These are phyloP conservation scores for Tachycineta bicolor DNA, from an alignment of 2,113 vertebrate genomes.

Conservation along the genomic window DNA sequence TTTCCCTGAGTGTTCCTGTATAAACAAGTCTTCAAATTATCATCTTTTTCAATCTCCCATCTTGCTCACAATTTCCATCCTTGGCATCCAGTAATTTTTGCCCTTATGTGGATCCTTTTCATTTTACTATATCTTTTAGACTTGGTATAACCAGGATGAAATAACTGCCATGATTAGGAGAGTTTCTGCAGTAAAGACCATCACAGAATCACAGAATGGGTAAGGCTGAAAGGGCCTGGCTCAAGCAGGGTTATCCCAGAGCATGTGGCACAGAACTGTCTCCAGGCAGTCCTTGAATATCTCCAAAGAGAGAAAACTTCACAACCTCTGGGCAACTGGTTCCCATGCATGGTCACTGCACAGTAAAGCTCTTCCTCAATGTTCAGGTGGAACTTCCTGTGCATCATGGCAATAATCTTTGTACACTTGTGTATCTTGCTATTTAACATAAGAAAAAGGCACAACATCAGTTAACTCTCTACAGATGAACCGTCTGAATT, in stretches of 20 bases:
- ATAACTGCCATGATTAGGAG: not conserved
- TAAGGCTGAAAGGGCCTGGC: not conserved
- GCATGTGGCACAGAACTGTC: not conserved
- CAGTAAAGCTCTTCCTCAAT: not conserved
- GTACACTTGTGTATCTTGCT: not conserved
- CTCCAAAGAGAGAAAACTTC: not conserved
- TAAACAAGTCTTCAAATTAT: not conserved
- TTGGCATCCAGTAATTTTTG: not conserved
- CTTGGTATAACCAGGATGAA: not conserved
- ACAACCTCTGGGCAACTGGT: not conserved
- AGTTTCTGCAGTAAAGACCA: not conserved
- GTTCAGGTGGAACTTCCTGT: not conserved
- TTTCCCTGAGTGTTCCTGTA: not conserved
- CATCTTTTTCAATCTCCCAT: not conserved
- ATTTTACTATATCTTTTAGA: not conserved
- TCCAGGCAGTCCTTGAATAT: not conserved
- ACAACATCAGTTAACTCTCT: not conserved
- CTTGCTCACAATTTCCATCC: not conserved
- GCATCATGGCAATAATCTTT: not conserved
- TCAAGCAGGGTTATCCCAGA: not conserved
- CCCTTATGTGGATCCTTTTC: not conserved
- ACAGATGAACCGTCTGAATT: not conserved
- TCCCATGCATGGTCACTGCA: not conserved
- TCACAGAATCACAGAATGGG: not conserved
- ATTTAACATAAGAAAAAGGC: not conserved